Conservation (phyloP, 2,113 vertebrate species). For the Tragelaphus imberbis region DNA sequence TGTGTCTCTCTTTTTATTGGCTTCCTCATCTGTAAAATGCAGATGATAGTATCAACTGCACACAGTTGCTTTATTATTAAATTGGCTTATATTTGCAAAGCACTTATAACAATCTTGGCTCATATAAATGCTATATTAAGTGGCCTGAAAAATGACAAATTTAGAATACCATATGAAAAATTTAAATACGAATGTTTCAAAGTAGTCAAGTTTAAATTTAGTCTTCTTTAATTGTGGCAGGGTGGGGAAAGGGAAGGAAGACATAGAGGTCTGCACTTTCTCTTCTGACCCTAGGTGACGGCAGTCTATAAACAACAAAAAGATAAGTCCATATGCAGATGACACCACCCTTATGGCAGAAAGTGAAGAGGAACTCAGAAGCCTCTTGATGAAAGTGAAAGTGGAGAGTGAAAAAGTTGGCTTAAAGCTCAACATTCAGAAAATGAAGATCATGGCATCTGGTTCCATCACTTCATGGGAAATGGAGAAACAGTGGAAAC, state of each 20-base stretch:
- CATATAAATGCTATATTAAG: neutral
- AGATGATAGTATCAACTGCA: neutral
- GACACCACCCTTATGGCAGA: neutral
- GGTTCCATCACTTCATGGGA: too few species aligned
- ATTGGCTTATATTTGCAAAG: neutral
- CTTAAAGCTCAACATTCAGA: neutral
- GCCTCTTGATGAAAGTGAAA: neutral
- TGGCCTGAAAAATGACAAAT: neutral
- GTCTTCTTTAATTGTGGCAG: neutral
- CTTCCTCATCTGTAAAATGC: neutral
- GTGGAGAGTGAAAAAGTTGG: neutral
- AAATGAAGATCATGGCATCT: too few species aligned
- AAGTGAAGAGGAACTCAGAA: neutral
- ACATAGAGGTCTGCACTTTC: constrained; percentile 11
- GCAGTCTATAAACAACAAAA: constrained; percentile 35
- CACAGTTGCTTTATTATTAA: neutral
- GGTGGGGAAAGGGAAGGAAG: neutral
- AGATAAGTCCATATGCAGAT: constrained; percentile 47
- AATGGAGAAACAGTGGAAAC: too few species aligned
- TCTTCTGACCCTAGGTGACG: constrained; percentile 61
- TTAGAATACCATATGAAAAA: neutral
- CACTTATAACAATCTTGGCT: neutral
- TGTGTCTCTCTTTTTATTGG: neutral
- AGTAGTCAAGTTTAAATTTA: constrained; percentile 51
- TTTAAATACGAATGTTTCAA: neutral